These are phyloP conservation scores for Scomber scombrus DNA, from an alignment of 2,113 vertebrate species.

Conservation along the genomic window DNA sequence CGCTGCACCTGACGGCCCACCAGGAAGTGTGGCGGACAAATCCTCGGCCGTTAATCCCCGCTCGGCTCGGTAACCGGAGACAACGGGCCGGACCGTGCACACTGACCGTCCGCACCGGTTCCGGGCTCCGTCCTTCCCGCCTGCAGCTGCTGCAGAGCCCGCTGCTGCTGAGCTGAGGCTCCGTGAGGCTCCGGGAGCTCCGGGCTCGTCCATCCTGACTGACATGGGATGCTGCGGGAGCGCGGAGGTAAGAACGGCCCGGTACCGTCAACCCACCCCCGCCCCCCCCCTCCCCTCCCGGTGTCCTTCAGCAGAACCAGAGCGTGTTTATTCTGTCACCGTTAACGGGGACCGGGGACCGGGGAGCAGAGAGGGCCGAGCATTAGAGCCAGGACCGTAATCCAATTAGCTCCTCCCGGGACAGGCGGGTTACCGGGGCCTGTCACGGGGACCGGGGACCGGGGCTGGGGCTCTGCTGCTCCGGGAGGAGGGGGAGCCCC, in stretches of 20 bases:
- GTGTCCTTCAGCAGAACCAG: conserved; percentile 37
- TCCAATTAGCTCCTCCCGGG: conserved; percentile 68
- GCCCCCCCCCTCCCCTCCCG: background rate
- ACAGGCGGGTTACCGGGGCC: conserved; percentile 30
- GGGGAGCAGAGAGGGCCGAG: conserved; percentile 47
- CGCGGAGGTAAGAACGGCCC: conserved; percentile 82
- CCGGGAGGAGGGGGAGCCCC: too few relatives aligned
- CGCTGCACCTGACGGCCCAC: conserved; percentile 82
- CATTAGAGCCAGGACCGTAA: conserved; percentile 71
- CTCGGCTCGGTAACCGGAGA: conserved; percentile 66
- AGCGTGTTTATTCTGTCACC: conserved; percentile 16
- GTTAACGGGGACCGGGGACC: conserved; percentile 37
- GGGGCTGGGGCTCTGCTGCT: background rate
- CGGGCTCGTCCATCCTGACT: conserved; percentile 78
- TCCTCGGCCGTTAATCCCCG: conserved; percentile 77
- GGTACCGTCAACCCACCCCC: background rate
- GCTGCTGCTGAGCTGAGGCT: conserved; percentile 70
- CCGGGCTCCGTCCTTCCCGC: conserved; percentile 64
- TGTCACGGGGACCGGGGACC: conserved; percentile 7
- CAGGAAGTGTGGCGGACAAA: conserved; percentile 86
- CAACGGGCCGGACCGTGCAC: conserved; percentile 50
- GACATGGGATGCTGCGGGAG: conserved; percentile 90
- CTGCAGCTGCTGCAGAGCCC: conserved; percentile 73
- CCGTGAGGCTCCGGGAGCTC: conserved; percentile 69
- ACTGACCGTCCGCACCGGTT: conserved; percentile 55